Evolutionary conservation across 2,797 vertebrate genomes (phyloP).

Genomic region (Odontamblyopus lacepedii): DNA sequence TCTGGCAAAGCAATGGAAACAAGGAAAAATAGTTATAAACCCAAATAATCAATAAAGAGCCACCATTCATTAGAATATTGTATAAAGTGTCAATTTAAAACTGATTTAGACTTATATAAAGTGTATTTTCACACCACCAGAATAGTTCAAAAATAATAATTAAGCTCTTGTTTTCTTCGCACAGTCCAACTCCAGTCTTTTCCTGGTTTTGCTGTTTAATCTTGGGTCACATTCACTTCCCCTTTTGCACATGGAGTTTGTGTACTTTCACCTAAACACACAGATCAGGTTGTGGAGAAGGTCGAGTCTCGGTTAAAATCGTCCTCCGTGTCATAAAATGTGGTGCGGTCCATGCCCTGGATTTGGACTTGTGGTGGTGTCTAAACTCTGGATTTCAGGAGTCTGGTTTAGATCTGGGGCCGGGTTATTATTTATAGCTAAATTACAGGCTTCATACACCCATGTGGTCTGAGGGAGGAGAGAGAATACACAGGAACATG

Average conservation of each 20-base stretch:
- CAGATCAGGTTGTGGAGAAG: neutral
- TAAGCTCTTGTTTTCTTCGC: neutral
- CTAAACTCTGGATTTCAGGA: neutral
- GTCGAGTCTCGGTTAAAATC: neutral
- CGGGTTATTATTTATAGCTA: neutral
- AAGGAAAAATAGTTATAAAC: too few species aligned
- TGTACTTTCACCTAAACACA: neutral
- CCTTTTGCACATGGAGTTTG: neutral
- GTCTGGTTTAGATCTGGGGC: neutral
- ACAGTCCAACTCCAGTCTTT: neutral
- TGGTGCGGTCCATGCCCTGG: neutral
- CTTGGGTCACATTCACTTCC: neutral
- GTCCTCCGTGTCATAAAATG: neutral
- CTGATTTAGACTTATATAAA: too few species aligned
- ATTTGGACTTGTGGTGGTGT: too few species aligned
- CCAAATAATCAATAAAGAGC: too few species aligned
- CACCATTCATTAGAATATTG: too few species aligned
- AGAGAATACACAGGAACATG: neutral
- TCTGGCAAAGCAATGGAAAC: too few species aligned
- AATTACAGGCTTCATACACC: neutral
- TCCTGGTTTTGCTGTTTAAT: conserved; percentile 33
- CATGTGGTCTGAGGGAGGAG: neutral
- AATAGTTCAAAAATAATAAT: too few species aligned
- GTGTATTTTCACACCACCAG: too few species aligned
- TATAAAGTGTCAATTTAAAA: too few species aligned